Evolutionary conservation across 2,113 vertebrate genomes (phyloP), one percentile per base, ranked within the genome.

Genomic region (Ariopsis seemanni): DNA sequence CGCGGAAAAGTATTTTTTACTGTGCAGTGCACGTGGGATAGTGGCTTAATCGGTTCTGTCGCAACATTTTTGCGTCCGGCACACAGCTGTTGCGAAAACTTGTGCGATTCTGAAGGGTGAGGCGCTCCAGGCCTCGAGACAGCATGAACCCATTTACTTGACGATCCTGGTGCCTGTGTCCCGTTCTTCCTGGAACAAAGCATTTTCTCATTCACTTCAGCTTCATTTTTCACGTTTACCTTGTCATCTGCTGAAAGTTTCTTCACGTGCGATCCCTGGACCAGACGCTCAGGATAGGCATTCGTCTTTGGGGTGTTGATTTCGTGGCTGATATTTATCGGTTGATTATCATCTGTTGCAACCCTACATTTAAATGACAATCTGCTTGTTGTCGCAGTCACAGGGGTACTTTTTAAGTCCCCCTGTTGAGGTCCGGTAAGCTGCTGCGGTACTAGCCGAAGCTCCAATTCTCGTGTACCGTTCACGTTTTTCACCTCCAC

Each of bases 401-500:
- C 87, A 52, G 87, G 20, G 0, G 69, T 77, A 3, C 82, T 84
- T 88, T 86, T 92, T 0, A 84, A 65, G 42, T 92, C 92, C 34
- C 92, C 94, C 25, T 89, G 90, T 42, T 91, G 89, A 0, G 90
- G 88, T n/a, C 92, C 91, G 0, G 90, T 88, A 0, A 94, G 91
- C 72, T 94, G 93, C 90, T 96, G 90, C 1, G 97, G 96, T 86
- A 98, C 95, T 3, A 98, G 88, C 87, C 97, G 97, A 80, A 99
- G 94, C 90, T 98, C 96, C 14, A 99, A 91, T 81, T 98, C 97
- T 72, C 97, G 97, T 0, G 96, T 94, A 42, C 97, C 97, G 0
- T 98, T 97, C 63, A 98, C 96, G 25, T 96, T 96, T 93, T 97
- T 99, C 69, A 99, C 96, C 17, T 99, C 97, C n/a, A 98, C 94